Evolutionary conservation across 2,888 invertebrate genomes (phyloP).

Genomic region (Axea sp.): DNA sequence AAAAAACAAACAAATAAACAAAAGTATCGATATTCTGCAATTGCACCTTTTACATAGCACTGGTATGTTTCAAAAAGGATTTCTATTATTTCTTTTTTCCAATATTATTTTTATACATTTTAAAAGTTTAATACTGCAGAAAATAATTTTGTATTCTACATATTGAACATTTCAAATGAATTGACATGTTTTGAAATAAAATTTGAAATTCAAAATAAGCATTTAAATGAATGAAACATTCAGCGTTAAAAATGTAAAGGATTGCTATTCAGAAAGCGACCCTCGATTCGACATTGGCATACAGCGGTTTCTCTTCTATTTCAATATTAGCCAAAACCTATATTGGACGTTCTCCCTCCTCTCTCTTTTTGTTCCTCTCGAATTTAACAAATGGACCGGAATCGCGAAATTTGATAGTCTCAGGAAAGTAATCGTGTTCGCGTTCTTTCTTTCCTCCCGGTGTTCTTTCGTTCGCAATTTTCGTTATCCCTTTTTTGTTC

Average conservation of each 20-base stretch:
- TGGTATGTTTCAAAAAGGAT: no score
- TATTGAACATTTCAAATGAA: no score
- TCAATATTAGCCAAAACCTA: slow-evolving; percentile 40
- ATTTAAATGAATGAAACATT: slow-evolving; percentile 6
- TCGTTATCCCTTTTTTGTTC: slow-evolving; percentile 46
- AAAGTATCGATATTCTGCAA: no score
- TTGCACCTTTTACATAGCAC: no score
- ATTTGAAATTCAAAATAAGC: background rate
- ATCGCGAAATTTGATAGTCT: slow-evolving; percentile 74
- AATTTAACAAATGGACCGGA: slow-evolving; percentile 65
- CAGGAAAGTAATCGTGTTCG: slow-evolving; percentile 65
- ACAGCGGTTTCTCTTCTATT: slow-evolving; percentile 45
- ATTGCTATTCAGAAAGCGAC: slow-evolving; percentile 28
- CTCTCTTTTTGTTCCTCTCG: slow-evolving; percentile 37
- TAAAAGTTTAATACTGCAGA: no score
- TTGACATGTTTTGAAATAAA: no score
- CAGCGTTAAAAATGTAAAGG: slow-evolving; percentile 20
- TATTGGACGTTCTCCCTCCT: slow-evolving; percentile 28
- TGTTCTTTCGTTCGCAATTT: slow-evolving; percentile 51
- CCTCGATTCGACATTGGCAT: slow-evolving; percentile 32
- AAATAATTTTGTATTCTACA: no score
- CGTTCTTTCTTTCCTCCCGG: slow-evolving; percentile 44
- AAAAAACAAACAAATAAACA: no score
- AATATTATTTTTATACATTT: no score
- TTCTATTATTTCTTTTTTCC: no score